These are phyloP conservation scores for Heterotilapia buettikoferi DNA, from an alignment of 2,113 vertebrate species.

Conservation along the genomic window DNA sequence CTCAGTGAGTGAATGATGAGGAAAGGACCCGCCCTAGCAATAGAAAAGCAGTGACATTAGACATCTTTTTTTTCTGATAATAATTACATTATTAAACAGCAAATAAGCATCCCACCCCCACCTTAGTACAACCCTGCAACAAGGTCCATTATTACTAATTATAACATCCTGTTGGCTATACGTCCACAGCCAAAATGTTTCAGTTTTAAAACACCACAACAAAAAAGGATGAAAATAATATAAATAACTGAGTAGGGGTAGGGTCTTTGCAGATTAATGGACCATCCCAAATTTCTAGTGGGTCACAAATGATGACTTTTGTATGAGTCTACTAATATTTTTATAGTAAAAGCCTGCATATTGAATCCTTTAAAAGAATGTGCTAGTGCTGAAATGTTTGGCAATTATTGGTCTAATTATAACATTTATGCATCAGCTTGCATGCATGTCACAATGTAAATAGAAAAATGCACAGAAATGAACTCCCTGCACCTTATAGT, in stretches of 20 bases:
- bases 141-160: not conserved
- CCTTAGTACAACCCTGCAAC: not conserved
- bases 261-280: not conserved
- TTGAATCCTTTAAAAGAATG: not conserved
- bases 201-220: not conserved
- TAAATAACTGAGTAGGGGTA: not conserved
- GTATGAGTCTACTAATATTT: not conserved
- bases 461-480: not conserved
- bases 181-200: not conserved
- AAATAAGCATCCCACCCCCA: not conserved
- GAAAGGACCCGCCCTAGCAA: not conserved
- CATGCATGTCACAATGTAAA: not conserved
- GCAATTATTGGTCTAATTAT: not conserved
- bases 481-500: not conserved
- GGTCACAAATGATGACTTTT: not conserved
- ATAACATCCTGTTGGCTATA: not conserved
- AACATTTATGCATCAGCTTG: not conserved
- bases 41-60: fast-evolving
- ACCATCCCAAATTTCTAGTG: not conserved
- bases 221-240: not conserved
- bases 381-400: not conserved
- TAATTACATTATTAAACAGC: not conserved
- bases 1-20: not conserved
- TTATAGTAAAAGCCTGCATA: not conserved
- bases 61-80: not conserved